Percentiles rank a stretch among this genome's conserved stretches.
Conservation (phyloP, 2,888 invertebrate species). For the Temnothorax rugatulus region DNA sequence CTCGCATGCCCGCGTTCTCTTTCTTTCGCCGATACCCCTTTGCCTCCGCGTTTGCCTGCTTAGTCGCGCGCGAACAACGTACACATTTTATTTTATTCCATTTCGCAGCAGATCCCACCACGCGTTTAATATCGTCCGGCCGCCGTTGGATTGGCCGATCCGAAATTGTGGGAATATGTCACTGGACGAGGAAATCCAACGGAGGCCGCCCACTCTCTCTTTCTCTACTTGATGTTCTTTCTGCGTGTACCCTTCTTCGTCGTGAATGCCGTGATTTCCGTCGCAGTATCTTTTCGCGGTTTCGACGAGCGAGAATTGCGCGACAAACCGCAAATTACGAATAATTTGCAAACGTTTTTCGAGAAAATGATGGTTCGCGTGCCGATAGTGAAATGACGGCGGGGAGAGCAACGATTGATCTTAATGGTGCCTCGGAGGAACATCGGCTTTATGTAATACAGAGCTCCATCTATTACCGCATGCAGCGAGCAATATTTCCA, state of each 20-base stretch:
- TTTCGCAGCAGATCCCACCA: constrained; percentile 76
- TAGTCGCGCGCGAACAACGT: constrained; percentile 44
- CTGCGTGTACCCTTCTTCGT: constrained; percentile 22
- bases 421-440: constrained; percentile 1
- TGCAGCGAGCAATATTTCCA: constrained; percentile 22
- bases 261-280: constrained; percentile 59
- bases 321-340: constrained; percentile 26
- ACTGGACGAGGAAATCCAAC: constrained; percentile 62
- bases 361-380: constrained; percentile 14
- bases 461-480: background rate
- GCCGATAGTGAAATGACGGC: constrained; percentile 9
- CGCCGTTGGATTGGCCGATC: constrained; percentile 75
- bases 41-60: constrained; percentile 27
- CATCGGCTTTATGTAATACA: constrained; percentile 26
- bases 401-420: constrained; percentile 4
- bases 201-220: constrained; percentile 68
- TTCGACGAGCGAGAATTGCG: constrained; percentile 17
- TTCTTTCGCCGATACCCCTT: constrained; percentile 39
- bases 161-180: constrained; percentile 79
- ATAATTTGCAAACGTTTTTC: background rate
- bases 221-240: constrained; percentile 41
- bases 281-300: constrained; percentile 33
- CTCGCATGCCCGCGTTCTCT: constrained; percentile 41
- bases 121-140: constrained; percentile 72
- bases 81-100: constrained; percentile 79